phyloP scores from a whole-genome alignment of 1,140 invertebrate genomes.

The Andricus grossulariae region DNA sequence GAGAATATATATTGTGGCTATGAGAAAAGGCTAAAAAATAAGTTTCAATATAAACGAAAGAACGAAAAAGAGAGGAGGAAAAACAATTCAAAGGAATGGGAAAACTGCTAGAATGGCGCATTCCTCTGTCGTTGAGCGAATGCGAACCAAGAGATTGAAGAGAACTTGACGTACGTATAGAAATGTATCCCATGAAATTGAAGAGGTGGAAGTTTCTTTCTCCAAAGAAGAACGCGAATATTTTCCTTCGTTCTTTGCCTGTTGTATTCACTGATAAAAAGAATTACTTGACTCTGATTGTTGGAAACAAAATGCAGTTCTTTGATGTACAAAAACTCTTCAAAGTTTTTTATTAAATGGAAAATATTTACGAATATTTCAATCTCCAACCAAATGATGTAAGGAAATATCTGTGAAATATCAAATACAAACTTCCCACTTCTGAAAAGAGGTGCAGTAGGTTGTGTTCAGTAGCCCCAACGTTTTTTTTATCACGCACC shows the following conservation, averaged over 20 bases:
- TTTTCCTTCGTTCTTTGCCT: slow-evolving; percentile 22
- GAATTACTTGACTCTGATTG: slow-evolving; percentile 28
- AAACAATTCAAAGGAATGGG: slow-evolving; percentile 20
- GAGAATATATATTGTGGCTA: neutral
- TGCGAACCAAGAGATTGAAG: slow-evolving; percentile 23
- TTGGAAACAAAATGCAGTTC: slow-evolving; percentile 16
- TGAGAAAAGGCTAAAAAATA: slow-evolving; percentile 9
- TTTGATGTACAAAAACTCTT: slow-evolving; percentile 8
- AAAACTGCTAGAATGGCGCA: slow-evolving; percentile 14
- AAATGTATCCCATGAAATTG: slow-evolving; percentile 31
- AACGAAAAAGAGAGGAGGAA: neutral
- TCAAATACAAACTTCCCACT: no score
- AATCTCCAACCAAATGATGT: no score
- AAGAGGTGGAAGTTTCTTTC: slow-evolving; percentile 27
- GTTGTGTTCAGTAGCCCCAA: no score
- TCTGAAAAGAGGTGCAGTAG: no score
- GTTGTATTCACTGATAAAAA: slow-evolving; percentile 22
- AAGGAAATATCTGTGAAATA: no score
- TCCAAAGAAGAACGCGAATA: neutral
- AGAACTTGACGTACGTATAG: slow-evolving; percentile 28
- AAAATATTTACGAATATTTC: no score
- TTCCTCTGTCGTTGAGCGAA: slow-evolving; percentile 15
- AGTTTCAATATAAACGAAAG: slow-evolving; percentile 27
- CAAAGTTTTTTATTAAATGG: no score
- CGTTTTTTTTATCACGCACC: no score